A percentile compares a stretch with the other conserved stretches of the same genome.
Conservation (phyloP, 2,797 vertebrate species). For the Pipistrellus pipistrellus region DNA sequence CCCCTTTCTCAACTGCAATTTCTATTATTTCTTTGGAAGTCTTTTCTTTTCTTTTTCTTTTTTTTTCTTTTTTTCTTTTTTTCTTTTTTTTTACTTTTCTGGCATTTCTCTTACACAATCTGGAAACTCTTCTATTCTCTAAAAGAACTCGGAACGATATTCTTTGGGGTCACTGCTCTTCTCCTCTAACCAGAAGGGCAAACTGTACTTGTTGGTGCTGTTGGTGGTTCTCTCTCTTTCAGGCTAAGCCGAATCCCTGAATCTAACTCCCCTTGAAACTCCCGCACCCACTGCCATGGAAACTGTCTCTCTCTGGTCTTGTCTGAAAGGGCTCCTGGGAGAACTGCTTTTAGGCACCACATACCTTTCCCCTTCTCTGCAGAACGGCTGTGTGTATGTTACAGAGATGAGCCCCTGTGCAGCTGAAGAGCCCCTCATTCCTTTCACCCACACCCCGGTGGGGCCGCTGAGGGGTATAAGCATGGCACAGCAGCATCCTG, state of each 20-base stretch:
- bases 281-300: not conserved
- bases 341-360: not conserved
- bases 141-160: constrained; percentile 11
- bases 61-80: not conserved
- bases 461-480: not conserved
- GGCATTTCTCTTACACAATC: constrained; percentile 24
- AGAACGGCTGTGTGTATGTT: not conserved
- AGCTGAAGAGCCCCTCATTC: not conserved
- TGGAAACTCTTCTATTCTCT: not conserved
- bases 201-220: not conserved
- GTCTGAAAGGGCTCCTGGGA: constrained; percentile 24
- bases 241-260: not conserved
- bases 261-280: not conserved
- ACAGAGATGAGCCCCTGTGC: not conserved
- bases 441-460: not conserved
- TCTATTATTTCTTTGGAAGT: not conserved
- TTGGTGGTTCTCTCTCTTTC: not conserved
- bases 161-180: not conserved
- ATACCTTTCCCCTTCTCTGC: not conserved
- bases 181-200: constrained; percentile 14
- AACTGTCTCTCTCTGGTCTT: constrained; percentile 49
- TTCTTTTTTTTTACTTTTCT: constrained; percentile 12
- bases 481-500: constrained; percentile 69
- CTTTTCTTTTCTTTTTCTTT: not conserved
- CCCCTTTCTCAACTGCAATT: not conserved